Base-by-base conservation (phyloP, 2,113 vertebrate species). In the Tor tambroides region DNA sequence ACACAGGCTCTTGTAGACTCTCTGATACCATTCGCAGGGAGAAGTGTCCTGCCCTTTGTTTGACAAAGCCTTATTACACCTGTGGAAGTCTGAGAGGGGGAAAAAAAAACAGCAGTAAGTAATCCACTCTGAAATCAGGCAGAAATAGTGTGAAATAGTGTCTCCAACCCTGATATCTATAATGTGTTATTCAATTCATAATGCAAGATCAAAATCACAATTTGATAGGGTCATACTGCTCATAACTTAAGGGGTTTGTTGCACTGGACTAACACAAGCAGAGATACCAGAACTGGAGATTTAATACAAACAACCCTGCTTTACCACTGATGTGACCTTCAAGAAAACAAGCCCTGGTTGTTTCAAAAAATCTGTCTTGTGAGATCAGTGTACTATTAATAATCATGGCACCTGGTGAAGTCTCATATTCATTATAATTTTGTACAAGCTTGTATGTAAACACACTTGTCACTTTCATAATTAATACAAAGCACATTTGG, bases 1-100 rank as follows among this genome's bases (percentile, higher is more conserved):
- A 51, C 94, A 95, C 86, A 93, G 90, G 87, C 93, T 93, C 89
- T 93, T 93, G 87, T 91, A 95, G 82, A 96, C 95, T 85, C 89
- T 94, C 89, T 93, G 92, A 91, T 96, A 96, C 95, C 95, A 96
- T 0, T 95, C 91, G 72, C 95, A 95, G 3, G 94, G 93, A 30
- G 92, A 11, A 5, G 87, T 30, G 26, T 96, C 95, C 88, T 94
- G 93, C 76, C 90, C 95, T 91, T 93, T 94, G 54, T 89, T 91
- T 3, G 91, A 49, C 91, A 95, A 91, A 2, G 90, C 94, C 78
- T 96, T 97, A 93, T 93, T 95, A 93, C 95, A 97, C 89, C 96
- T 95, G 88, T 93, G 95, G 92, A 94, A 97, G 85, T 96, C 94
- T 90, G 85, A 69, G 9, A 41, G 0, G 26, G n/a, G n/a, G n/a